Evolutionary conservation across 2,888 invertebrate species (phyloP).

Genomic region (Hoplodrina blanda): DNA sequence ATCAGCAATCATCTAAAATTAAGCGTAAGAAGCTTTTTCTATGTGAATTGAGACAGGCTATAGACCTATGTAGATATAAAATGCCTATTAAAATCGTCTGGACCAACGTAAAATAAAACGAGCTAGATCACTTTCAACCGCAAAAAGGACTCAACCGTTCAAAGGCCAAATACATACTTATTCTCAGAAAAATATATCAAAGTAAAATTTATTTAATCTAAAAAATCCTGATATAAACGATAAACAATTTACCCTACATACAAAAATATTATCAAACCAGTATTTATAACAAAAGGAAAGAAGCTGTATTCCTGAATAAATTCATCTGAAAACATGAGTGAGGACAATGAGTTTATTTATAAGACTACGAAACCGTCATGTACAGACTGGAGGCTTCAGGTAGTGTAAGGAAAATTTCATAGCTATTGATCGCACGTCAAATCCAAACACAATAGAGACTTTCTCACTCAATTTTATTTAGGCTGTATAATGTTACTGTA

Average conservation of each 20-base stretch:
- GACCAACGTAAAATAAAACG: constrained; percentile 2
- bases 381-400: constrained; percentile 19
- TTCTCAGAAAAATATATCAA: constrained; percentile 5
- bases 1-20: neutral
- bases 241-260: constrained; percentile 21
- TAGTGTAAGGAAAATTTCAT: constrained; percentile 54
- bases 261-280: constrained; percentile 20
- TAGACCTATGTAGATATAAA: neutral
- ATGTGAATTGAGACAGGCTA: neutral
- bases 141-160: neutral
- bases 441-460: constrained; percentile 28
- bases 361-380: constrained; percentile 32
- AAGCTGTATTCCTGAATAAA: constrained; percentile 10
- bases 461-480: constrained; percentile 36
- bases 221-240: constrained; percentile 17
- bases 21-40: neutral
- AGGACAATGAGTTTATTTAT: constrained; percentile 38
- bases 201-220: constrained; percentile 25
- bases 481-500: neutral
- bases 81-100: neutral
- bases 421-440: constrained; percentile 56
- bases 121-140: constrained; percentile 8
- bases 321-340: constrained; percentile 5
- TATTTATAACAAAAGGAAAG: constrained; percentile 40
- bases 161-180: neutral